Percentiles rank a stretch among this genome's conserved stretches.
phyloP scores from a whole-genome alignment of 2,113 vertebrate genomes.

The Clarias gariepinus region DNA sequence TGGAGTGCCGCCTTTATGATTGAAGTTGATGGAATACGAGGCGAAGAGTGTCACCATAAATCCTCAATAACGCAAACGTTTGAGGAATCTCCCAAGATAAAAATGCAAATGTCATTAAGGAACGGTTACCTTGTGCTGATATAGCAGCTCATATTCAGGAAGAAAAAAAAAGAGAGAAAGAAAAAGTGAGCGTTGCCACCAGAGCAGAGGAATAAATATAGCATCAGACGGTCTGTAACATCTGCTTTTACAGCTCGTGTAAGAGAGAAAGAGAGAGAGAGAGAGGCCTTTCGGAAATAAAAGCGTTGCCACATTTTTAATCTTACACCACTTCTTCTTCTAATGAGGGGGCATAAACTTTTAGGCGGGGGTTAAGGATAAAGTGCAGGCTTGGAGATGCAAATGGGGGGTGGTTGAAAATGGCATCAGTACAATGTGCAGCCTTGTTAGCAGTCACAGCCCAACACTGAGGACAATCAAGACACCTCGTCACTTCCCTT shows the following conservation, averaged over 20 bases:
- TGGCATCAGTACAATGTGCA: constrained; percentile 89
- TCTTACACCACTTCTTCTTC: constrained; percentile 68
- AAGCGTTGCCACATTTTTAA: constrained; percentile 70
- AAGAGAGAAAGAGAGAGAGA: constrained; percentile 4
- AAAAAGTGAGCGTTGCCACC: neutral
- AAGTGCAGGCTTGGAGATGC: constrained; percentile 72
- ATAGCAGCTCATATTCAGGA: constrained; percentile 67
- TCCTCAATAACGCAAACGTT: constrained; percentile 83
- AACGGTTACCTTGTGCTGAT: constrained; percentile 78
- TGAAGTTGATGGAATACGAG: constrained; percentile 80
- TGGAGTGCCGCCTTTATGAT: constrained; percentile 80
- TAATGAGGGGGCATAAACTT: constrained; percentile 77
- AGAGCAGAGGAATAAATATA: constrained; percentile 43
- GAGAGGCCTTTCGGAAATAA: constrained; percentile 59
- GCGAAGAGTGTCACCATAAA: constrained; percentile 76
- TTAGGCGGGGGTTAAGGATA: constrained; percentile 67
- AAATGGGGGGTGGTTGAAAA: constrained; percentile 92
- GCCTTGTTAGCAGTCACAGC: constrained; percentile 98
- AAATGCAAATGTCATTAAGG: constrained; percentile 83
- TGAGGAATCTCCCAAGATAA: constrained; percentile 80
- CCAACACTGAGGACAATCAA: constrained; percentile 94
- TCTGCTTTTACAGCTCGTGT: constrained; percentile 33
- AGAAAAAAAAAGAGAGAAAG: neutral
- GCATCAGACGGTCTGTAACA: constrained; percentile 33
- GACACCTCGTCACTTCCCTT: constrained; percentile 95